Evolutionary conservation across 2,113 vertebrate species (phyloP).

Genomic region (Istiophorus platypterus): DNA sequence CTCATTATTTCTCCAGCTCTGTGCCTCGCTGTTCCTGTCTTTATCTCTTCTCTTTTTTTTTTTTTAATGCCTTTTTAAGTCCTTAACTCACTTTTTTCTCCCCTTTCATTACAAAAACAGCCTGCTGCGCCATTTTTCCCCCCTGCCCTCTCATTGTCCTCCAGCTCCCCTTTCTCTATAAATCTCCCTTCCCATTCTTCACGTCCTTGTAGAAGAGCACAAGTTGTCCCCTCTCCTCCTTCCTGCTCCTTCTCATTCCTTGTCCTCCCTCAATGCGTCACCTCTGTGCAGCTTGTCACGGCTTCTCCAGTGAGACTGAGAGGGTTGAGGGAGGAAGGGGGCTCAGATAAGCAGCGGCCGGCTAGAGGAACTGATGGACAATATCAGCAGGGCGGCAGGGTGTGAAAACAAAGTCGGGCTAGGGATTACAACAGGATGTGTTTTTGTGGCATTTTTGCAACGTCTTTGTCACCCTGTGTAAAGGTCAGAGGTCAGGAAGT

Average conservation of each 20-base stretch:
- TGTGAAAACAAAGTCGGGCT: constrained; percentile 29
- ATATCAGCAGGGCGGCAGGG: constrained; percentile 1
- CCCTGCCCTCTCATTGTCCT: constrained; percentile 31
- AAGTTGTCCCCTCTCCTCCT: constrained; percentile 22
- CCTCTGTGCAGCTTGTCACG: constrained; percentile 33
- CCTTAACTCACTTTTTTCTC: constrained; percentile 12
- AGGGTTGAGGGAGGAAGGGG: not conserved
- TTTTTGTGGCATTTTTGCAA: constrained; percentile 20
- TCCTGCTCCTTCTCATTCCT: constrained; percentile 10
- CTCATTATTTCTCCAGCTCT: constrained; percentile 10
- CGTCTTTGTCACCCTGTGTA: constrained; percentile 31
- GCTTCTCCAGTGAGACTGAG: constrained; percentile 25
- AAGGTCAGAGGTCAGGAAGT: constrained; percentile 61
- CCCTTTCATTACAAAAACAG: constrained; percentile 29
- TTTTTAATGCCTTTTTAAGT: constrained; percentile 27
- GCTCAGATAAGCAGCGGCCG: constrained; percentile 15
- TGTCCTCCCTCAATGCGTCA: constrained; percentile 4
- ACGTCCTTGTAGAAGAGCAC: constrained; percentile 47
- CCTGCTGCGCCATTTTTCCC: not conserved
- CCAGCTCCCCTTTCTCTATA: constrained; percentile 30
- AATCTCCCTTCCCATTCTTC: constrained; percentile 27
- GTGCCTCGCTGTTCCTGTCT: constrained; percentile 9
- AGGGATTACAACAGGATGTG: constrained; percentile 64
- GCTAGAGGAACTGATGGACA: not conserved
- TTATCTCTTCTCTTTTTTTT: constrained; percentile 7